Base-by-base conservation (phyloP, 2,888 invertebrate genomes). In the Silvanus unidentatus region DNA sequence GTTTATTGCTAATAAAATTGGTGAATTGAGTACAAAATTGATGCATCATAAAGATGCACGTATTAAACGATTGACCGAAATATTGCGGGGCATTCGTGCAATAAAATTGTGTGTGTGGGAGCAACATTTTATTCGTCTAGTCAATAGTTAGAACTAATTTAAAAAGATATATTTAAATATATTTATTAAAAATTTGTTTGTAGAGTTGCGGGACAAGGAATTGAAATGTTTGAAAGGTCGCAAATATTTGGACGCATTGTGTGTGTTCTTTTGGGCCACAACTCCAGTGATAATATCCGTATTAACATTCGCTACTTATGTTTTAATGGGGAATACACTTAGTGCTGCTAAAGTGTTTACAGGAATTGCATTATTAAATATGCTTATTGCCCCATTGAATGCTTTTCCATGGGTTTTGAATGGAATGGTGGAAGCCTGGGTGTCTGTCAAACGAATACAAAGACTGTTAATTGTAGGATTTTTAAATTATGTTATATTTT, bases 341-440 rank as follows among this genome's bases (percentile, higher is more conserved):
- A 86, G 86, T 38, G 94, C 97, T 2, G 86, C 95, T 14, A 92
- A 86, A 43, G 93, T 86, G 53, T 99, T 98, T 63, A 97, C 98
- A 0, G 89, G 89, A 53, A 84, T 99, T 54, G 94, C 98, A 0
- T 75, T 99, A 43, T 81, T 99, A 48, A 93, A 96, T 67, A 96
- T 99, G 89, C 75, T 99, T 47, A 97, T 98, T 58, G 82, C 86
- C 42, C 98, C 98, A 0, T 71, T 99, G 46, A 99, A 99, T 73
- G 92, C 96, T 1, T 95, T 98, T 70, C 98, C 98, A 0, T 99
- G 98, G 97, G 97, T 98, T 2, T 73, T 99, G 13, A 98, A 96
- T 71, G 98, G 97, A 0, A 74, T 98, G 2, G 86, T 94, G 35
- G 97, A 99, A 72, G 92, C 97, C 0, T 93, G 91, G 88, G 91